Evolutionary conservation across 2,113 vertebrate genomes (phyloP).

Genomic region (Xiphorhynchus elegans): DNA sequence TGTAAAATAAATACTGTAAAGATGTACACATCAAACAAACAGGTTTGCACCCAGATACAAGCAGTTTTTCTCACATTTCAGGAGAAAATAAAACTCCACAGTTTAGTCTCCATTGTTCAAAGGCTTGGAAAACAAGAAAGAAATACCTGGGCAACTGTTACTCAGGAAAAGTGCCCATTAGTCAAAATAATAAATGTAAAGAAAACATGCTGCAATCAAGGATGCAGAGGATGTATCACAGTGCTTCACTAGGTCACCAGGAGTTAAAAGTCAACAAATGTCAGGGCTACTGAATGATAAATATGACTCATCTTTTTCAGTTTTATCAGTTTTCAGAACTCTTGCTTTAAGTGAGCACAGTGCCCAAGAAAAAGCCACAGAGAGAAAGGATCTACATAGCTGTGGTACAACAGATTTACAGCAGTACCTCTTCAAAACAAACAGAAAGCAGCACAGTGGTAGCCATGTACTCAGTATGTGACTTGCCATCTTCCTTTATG

Average conservation of each 20-base stretch:
- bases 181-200: background rate
- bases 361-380: background rate
- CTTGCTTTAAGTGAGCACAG: background rate
- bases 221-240: background rate
- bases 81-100: background rate
- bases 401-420: background rate
- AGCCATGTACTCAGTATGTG: background rate
- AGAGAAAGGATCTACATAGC: background rate
- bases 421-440: background rate
- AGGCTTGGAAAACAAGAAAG: background rate
- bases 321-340: background rate
- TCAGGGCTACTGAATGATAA: background rate
- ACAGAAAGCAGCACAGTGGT: background rate
- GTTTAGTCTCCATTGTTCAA: background rate
- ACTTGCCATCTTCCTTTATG: background rate
- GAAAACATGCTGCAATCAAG: background rate
- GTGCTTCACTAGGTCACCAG: background rate
- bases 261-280: background rate
- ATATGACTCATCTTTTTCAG: background rate
- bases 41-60: rapidly evolving
- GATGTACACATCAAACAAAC: background rate
- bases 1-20: background rate
- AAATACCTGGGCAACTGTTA: background rate
- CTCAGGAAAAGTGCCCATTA: background rate
- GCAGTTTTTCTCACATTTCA: background rate